Conservation (phyloP, 2,797 vertebrate species). For the Clarias laeviceps region DNA sequence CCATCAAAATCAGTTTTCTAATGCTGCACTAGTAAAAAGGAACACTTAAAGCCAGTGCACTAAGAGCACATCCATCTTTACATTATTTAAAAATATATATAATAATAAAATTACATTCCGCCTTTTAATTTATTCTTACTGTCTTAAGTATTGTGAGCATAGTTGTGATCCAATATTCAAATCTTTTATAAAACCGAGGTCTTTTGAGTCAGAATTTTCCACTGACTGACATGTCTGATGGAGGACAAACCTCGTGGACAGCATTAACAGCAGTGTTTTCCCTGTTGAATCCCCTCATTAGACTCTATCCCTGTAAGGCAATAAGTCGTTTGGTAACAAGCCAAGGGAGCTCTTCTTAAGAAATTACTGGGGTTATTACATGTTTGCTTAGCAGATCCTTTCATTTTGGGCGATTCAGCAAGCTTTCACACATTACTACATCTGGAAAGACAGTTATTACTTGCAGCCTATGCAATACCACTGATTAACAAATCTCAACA, state of each 20-base stretch:
- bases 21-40: neutral
- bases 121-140: constrained; percentile 8
- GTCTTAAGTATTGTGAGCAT: neutral
- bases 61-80: neutral
- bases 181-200: neutral
- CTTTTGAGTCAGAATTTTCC: neutral
- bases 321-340: constrained; percentile 53
- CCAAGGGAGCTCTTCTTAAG: constrained; percentile 61
- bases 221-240: neutral
- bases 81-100: constrained; percentile 4
- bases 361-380: constrained; percentile 57
- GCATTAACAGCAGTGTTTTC: constrained; percentile 28
- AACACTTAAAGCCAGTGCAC: neutral
- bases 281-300: constrained; percentile 26
- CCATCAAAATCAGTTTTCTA: neutral
- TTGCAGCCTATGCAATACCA: neutral
- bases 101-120: neutral
- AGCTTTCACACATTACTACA: constrained; percentile 55
- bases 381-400: constrained; percentile 50
- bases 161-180: neutral
- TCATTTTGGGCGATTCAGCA: constrained; percentile 59
- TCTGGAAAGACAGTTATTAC: constrained; percentile 42
- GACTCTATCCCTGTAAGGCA: constrained; percentile 28
- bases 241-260: constrained; percentile 20
- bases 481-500: constrained; percentile 57